These are phyloP conservation scores for Sula dactylatra DNA, from an alignment of 2,113 vertebrate genomes.

Conservation along the genomic window DNA sequence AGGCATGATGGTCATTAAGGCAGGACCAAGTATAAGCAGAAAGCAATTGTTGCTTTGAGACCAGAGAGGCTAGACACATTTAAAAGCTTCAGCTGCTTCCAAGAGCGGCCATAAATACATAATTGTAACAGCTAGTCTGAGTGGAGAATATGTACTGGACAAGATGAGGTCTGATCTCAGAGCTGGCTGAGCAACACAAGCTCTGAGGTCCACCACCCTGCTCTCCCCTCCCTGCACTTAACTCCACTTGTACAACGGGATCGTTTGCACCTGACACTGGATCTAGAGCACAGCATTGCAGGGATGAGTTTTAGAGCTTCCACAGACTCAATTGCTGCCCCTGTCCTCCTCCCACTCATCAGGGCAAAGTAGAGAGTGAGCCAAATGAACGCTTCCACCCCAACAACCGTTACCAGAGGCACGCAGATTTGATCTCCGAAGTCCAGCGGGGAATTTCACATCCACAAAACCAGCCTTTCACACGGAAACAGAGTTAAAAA, in stretches of 20 bases:
- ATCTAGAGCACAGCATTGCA: background rate
- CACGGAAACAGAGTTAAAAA: fast-evolving
- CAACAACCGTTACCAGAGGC: background rate
- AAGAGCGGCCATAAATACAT: background rate
- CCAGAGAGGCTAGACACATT: background rate
- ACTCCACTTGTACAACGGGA: background rate
- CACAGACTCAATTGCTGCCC: background rate
- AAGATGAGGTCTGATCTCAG: background rate
- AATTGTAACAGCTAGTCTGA: background rate
- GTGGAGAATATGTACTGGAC: background rate
- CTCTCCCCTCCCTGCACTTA: background rate
- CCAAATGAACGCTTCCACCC: background rate
- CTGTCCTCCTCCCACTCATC: background rate
- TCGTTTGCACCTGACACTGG: fast-evolving
- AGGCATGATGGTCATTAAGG: background rate
- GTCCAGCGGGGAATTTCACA: background rate
- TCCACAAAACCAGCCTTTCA: background rate
- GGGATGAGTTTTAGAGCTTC: background rate
- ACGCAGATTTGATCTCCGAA: fast-evolving
- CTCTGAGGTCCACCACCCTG: fast-evolving
- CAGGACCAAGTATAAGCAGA: background rate
- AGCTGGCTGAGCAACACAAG: background rate
- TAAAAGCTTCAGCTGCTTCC: background rate
- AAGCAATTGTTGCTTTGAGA: background rate
- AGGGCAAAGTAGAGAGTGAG: fast-evolving